Evolutionary conservation across 30 jellyfish, hydroid and myxozoan genomes (phyloP), one percentile per base, ranked within the genome.

Genomic region (Turritopsis dohrnii): DNA sequence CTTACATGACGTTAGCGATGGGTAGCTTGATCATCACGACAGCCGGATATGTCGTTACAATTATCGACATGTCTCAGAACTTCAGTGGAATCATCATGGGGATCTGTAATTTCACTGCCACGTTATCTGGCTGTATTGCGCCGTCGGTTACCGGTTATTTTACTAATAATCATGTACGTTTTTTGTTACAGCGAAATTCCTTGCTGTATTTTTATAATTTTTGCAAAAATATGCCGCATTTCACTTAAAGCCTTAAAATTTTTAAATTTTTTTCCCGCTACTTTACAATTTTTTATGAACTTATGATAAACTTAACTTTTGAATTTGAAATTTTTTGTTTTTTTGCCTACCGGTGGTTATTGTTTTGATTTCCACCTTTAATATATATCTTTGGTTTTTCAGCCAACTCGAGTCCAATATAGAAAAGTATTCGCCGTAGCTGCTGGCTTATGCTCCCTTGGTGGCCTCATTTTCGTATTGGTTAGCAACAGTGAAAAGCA

Each of bases 321-420:
- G n/a, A n/a, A n/a, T n/a, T n/a, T n/a, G n/a, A n/a, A n/a, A n/a
- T 41, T 41, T 41, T 41, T 41, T 13, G 60, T 41, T 41, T 24
- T 41, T 52, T 71, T 16, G n/a, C n/a, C n/a, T n/a, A n/a, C n/a
- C n/a, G n/a, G n/a, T n/a, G n/a, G n/a, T n/a, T n/a, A n/a, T n/a
- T n/a, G n/a, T n/a, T n/a, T n/a, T n/a, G n/a, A n/a, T n/a, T n/a
- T n/a, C n/a, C n/a, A n/a, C n/a, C n/a, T n/a, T n/a, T n/a, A n/a
- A n/a, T n/a, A n/a, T n/a, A n/a, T n/a, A n/a, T n/a, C n/a, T n/a
- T n/a, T n/a, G n/a, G n/a, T 29, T 82, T 25, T 69, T 82, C 82
- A 89, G 96, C 96, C 96, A 17, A 83, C 96, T 28, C 86, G 93
- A 21, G 89, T 27, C 25, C 93, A 89, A 54, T 89, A 89, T 85